Base-by-base conservation (phyloP, 2,888 invertebrate species). In the Leptodirus hochenwartii region DNA sequence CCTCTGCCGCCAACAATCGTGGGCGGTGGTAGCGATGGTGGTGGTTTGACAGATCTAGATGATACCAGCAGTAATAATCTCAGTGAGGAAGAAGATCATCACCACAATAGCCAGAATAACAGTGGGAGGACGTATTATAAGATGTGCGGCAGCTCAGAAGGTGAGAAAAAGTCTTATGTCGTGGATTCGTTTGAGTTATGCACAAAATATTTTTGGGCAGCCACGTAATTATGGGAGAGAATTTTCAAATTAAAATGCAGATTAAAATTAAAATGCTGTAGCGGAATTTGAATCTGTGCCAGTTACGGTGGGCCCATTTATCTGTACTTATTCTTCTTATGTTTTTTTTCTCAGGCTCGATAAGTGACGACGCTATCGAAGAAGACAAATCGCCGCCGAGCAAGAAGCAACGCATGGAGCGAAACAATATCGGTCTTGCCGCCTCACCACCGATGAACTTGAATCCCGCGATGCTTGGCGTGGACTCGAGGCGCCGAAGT, bases 61-160 rank as follows among this genome's bases (percentile, higher is more conserved):
- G 55, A 56, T 37, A 55, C 51, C 38, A 66, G 66, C 48, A 67
- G 69, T 43, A 57, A 64, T 42, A 67, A 69, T 33, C 51, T 61
- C 38, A 68, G 69, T 47, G 68, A 58, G 53, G 59, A 67, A 60
- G 70, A 68, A 62, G 63, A 67, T 25, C 8, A 8, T 20, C 6
- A 20, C n/a, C 20, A 20, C 6, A 20, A 8, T 20, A 20, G 20
- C 6, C 20, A 20, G 20, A 34, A 34, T 27, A 25, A n/a, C n/a
- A n/a, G n/a, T n/a, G n/a, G n/a, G n/a, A n/a, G n/a, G n/a, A n/a
- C n/a, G n/a, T n/a, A n/a, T n/a, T n/a, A n/a, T n/a, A n/a, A n/a
- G n/a, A n/a, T n/a, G n/a, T n/a, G n/a, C n/a, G n/a, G n/a, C n/a
- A n/a, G n/a, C n/a, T n/a, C n/a, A n/a, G n/a, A n/a, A n/a, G n/a